phyloP scores from a whole-genome alignment of 2,113 vertebrate genomes.

The Melozone crissalis region DNA sequence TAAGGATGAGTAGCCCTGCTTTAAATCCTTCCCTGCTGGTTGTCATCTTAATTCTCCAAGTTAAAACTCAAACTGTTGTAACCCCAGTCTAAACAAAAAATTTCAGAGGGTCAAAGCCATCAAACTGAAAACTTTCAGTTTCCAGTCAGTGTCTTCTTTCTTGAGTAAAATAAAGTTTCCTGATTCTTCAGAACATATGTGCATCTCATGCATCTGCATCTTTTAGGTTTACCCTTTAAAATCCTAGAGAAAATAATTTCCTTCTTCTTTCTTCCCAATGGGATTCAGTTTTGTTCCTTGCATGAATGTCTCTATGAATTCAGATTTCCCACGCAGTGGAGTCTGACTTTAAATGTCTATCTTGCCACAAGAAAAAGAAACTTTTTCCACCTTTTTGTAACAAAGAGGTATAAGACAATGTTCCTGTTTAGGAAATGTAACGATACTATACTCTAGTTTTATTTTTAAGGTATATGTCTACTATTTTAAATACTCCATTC shows the following conservation, averaged over 20 bases:
- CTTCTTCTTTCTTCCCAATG: neutral
- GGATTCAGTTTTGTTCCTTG: neutral
- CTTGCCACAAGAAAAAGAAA: neutral
- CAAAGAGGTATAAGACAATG: neutral
- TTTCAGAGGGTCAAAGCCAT: neutral
- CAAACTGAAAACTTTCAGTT: neutral
- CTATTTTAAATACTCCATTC: neutral
- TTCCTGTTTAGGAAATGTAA: neutral
- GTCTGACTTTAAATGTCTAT: neutral
- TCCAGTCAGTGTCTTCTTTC: neutral
- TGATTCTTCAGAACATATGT: neutral
- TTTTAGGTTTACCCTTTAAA: neutral
- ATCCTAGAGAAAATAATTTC: neutral
- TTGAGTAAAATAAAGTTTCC: neutral
- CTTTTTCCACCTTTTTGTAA: neutral
- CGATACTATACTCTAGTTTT: neutral
- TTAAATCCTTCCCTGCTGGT: neutral
- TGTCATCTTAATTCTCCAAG: neutral
- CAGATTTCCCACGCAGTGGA: neutral
- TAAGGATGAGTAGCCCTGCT: neutral
- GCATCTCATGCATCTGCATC: neutral
- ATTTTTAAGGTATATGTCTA: neutral
- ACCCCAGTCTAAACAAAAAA: neutral
- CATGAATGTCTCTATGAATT: neutral
- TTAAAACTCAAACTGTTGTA: neutral